Evolutionary conservation across 1,140 invertebrate species (phyloP), one percentile per base, ranked within the genome.

Genomic region (Dinothrombium tinctorium): DNA sequence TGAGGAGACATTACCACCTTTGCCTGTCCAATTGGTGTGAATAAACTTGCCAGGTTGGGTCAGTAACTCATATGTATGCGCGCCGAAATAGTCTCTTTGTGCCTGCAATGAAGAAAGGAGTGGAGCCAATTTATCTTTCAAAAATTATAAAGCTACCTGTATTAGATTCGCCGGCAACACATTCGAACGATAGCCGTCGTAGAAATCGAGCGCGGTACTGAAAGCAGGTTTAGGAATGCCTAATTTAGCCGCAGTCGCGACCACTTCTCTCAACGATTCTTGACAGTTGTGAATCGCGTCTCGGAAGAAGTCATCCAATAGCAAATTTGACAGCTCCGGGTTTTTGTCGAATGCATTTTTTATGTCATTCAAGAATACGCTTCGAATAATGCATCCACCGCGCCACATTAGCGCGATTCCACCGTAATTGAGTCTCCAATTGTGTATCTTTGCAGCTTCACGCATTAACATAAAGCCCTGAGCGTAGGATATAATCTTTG

Each of bases 371-470:
- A 99, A 64, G 59, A 99, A 98, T 0, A 70, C 78, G 57, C 84
- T 90, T 55, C 89, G 69, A 54, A 96, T 99, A 54, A 99, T 99
- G 57, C 94, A 99, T 24, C 94, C 94, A 19, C 94, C 94, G 48
- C 92, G 69, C 94, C 94, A 99, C 92, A 99, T 99, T 1, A 98
- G 62, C 12, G 94, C 92, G 52, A 99, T 95, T 26, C 79, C 81
- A 36, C 92, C 92, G 54, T 95, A 92, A 60, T 99, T 96, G 12
- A 99, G 63, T 41, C 87, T 76, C 94, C 92, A 99, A 0, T 73
- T 71, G 50, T 87, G 74, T 42, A 76, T 66, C 51, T 76, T 74
- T 1, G 87, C 87, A 20, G 90, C 89, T 61, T 96, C 86, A 33
- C 81, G 66, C 49, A 99, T 65, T 36, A 98, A 61, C 94, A 99